Base-by-base conservation (phyloP, 1,140 invertebrate species). In the Wasmannia auropunctata region DNA sequence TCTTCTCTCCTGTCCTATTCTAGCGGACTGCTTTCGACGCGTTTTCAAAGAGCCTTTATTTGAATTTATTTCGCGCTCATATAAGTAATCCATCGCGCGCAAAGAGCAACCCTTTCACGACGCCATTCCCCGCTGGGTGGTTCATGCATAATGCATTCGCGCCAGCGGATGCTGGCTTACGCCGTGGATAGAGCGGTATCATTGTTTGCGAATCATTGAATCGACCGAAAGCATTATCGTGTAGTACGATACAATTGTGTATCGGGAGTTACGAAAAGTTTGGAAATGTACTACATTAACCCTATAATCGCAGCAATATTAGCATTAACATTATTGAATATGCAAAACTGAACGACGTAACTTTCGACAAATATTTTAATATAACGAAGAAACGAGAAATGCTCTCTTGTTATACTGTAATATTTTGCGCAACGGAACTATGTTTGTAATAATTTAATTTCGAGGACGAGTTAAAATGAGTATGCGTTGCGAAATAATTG, bases 171-270 rank as follows among this genome's bases (percentile, higher is more conserved):
- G 85, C 76, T 69, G 69, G 49, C 56, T 85, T 54, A 76, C 76
- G 79, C 88, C 40, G 28, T 19, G n/a, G 88, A 93, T 91, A 90
- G 88, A 91, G 83, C 87, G 87, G 86, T 93, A 93, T 93, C 93
- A 93, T 93, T 93, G 92, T 93, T 93, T 93, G 91, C 92, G 92
- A 93, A 92, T 93, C 93, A 93, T 93, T 93, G 92, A 93, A 91
- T 93, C 92, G 87, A 81, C 76, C 79, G 79, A 93, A 92, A 88
- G 91, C 91, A 92, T 93, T 91, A 91, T 84, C 84, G 37, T 81
- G 79, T 88, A 86, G 74, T 56, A 3, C 46, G 72, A 81, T 79
- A 88, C 83, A 58, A 60, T 56, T 72, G 51, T 72, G 65, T 58
- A 46, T 58, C 54, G 56, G 40, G 46, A 62, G 54, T 65, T 43